Evolutionary conservation across 1,140 invertebrate species (phyloP), one percentile per base, ranked within the genome.

Genomic region (Drosophila tristis): DNA sequence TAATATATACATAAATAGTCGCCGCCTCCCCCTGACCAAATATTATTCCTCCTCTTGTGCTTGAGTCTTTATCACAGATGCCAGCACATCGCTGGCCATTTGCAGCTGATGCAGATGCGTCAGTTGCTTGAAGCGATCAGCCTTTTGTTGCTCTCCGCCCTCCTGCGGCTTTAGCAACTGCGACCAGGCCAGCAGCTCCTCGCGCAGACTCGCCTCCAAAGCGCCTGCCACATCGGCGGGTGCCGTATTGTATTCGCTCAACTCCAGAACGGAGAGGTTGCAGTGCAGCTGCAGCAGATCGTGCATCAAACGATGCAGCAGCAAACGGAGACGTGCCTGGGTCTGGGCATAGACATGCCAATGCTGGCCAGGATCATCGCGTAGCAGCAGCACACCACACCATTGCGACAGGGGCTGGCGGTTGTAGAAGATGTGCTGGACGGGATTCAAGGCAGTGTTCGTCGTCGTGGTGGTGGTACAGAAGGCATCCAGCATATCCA

Each of bases 311-410:
- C 67, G 76, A 2, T 72, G 68, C 23, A 80, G 9, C 5, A 89
- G n/a, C 9, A 89, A 49, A 15, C 59, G 25, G 4, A 89, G 9
- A 11, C 72, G 73, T 7, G 51, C 45, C 2, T 74, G 13, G 4
- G 51, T 89, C 13, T n/a, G 20, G 2, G 79, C 85, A 43, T 89
- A 89, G 1, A 89, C 49, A 5, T 80, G 67, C 85, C 84, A 89
- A 8, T 53, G 50, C 50, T 80, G 29, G 4, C 59, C 61, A 5
- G 72, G 51, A 51, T 84, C 73, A 6, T 77, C 61, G 43, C 60
- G 84, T 3, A 89, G 59, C 9, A 89, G 8, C 26, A 89, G 50
- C 6, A 74, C 15, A n/a, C 74, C 66, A n/a, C 55, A 72, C 75
- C 75, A 78, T 2, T 77, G 74, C 3, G 65, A 78, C n/a, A 56